Conservation (phyloP, 2,888 invertebrate genomes). For the Pharmacophagus antenor region DNA sequence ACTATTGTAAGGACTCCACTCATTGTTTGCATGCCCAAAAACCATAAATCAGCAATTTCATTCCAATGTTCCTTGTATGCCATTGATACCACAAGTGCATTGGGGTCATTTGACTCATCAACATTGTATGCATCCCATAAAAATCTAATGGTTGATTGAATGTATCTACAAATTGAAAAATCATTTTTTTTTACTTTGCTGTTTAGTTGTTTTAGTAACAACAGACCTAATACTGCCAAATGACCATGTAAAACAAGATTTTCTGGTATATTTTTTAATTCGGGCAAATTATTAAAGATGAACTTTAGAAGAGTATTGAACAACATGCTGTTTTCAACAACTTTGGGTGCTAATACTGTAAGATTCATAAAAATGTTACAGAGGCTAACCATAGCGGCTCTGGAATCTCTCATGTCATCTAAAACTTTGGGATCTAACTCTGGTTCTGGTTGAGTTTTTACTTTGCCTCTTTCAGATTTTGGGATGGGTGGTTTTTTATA, state of each 20-base stretch:
- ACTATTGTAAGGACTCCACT: slow-evolving; percentile 89
- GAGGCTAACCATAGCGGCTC: slow-evolving; percentile 91
- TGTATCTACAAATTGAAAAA: slow-evolving; percentile 93
- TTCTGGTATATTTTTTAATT: slow-evolving; percentile 90
- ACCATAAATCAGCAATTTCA: slow-evolving; percentile 95
- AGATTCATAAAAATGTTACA: slow-evolving; percentile 97
- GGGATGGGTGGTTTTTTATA: slow-evolving; percentile 91
- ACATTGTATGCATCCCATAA: slow-evolving; percentile 96
- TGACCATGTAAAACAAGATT: slow-evolving; percentile 93
- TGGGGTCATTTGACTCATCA: slow-evolving; percentile 92
- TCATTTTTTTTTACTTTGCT: slow-evolving; percentile 92
- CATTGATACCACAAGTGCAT: slow-evolving; percentile 90
- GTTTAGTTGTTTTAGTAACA: slow-evolving; percentile 91
- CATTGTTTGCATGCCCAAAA: slow-evolving; percentile 96
- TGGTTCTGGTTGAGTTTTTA: slow-evolving; percentile 87
- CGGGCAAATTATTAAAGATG: slow-evolving; percentile 91
- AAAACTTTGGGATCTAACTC: slow-evolving; percentile 86
- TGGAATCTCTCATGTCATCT: slow-evolving; percentile 91
- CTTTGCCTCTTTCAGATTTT: slow-evolving; percentile 88
- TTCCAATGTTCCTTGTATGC: slow-evolving; percentile 93
- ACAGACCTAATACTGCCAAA: slow-evolving; percentile 89
- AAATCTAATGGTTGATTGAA: slow-evolving; percentile 93
- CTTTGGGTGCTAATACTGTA: slow-evolving; percentile 91
- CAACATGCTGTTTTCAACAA: slow-evolving; percentile 88
- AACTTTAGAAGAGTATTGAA: slow-evolving; percentile 92